phyloP scores from a whole-genome alignment of 2,888 invertebrate genomes.

The Ypsolopha sequella region DNA sequence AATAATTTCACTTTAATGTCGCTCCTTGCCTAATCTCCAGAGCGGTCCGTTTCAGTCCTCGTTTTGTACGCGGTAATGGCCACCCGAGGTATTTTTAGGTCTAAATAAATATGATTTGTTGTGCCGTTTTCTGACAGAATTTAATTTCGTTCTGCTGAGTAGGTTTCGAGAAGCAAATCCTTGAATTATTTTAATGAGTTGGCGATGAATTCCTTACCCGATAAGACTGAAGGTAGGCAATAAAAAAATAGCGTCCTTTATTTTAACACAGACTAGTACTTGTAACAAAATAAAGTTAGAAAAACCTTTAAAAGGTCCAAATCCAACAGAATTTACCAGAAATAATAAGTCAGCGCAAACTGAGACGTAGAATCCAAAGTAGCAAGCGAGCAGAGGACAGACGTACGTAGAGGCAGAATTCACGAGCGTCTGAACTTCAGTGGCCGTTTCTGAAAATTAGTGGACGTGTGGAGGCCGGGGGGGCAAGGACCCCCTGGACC shows the following conservation, averaged over 20 bases:
- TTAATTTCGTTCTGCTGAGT: constrained; percentile 57
- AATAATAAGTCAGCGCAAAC: neutral
- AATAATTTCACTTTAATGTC: constrained; percentile 70
- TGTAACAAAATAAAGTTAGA: neutral
- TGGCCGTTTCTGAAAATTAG: constrained; percentile 65
- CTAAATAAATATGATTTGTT: constrained; percentile 71
- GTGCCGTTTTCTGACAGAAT: constrained; percentile 61
- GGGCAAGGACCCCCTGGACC: constrained; percentile 2
- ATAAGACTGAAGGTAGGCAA: constrained; percentile 11
- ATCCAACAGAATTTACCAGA: neutral
- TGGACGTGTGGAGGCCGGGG: constrained; percentile 35
- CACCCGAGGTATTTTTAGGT: constrained; percentile 69
- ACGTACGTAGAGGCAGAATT: constrained; percentile 6
- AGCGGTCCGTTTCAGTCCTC: constrained; percentile 50
- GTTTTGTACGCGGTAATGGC: constrained; percentile 58
- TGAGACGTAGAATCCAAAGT: neutral
- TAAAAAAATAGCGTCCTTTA: neutral
- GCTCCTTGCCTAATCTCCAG: constrained; percentile 69
- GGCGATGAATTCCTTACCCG: constrained; percentile 30
- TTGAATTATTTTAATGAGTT: constrained; percentile 61
- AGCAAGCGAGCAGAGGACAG: constrained; percentile 2
- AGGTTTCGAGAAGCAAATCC: constrained; percentile 47
- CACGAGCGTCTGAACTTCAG: constrained; percentile 42
- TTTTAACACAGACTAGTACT: neutral
- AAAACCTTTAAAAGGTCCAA: neutral